These are phyloP conservation scores for Drosophila bocki DNA, from an alignment of 1,140 invertebrate genomes.

Conservation along the genomic window DNA sequence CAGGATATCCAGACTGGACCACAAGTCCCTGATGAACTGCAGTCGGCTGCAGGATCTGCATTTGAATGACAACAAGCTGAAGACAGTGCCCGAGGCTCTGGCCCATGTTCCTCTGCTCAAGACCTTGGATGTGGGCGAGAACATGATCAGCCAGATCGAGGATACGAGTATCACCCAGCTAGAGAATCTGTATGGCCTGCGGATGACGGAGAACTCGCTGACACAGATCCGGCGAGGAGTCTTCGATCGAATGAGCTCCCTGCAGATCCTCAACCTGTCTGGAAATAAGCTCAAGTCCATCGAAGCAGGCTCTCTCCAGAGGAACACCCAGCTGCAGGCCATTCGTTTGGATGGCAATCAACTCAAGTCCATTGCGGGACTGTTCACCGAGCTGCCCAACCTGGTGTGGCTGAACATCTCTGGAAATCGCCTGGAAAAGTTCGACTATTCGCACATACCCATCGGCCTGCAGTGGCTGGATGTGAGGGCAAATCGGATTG, in stretches of 20 bases:
- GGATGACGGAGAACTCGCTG: slow-evolving; percentile 95
- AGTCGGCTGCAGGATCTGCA: slow-evolving; percentile 94
- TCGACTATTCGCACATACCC: slow-evolving; percentile 96
- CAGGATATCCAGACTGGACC: slow-evolving; percentile 90
- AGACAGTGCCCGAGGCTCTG: slow-evolving; percentile 93
- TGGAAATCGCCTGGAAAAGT: slow-evolving; percentile 94
- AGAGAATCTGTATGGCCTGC: slow-evolving; percentile 91
- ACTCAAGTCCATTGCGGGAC: slow-evolving; percentile 92
- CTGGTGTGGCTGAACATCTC: slow-evolving; percentile 96
- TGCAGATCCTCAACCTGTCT: slow-evolving; percentile 95
- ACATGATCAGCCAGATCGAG: slow-evolving; percentile 92
- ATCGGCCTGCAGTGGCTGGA: slow-evolving; percentile 95
- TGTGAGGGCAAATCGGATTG: slow-evolving; percentile 94
- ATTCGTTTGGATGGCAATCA: slow-evolving; percentile 95
- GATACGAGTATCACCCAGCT: slow-evolving; percentile 93
- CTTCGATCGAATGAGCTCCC: slow-evolving; percentile 92
- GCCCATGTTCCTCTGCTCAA: slow-evolving; percentile 92
- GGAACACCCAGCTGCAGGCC: slow-evolving; percentile 93
- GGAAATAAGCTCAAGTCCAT: slow-evolving; percentile 94
- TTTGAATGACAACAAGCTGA: slow-evolving; percentile 94
- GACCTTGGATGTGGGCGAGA: slow-evolving; percentile 95
- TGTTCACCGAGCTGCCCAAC: slow-evolving; percentile 94
- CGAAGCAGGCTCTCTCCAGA: slow-evolving; percentile 94
- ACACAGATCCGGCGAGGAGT: slow-evolving; percentile 93
- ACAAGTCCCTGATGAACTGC: slow-evolving; percentile 93